Evolutionary conservation across 2,888 invertebrate species (phyloP).

Genomic region (Petrolisthes cinctipes): DNA sequence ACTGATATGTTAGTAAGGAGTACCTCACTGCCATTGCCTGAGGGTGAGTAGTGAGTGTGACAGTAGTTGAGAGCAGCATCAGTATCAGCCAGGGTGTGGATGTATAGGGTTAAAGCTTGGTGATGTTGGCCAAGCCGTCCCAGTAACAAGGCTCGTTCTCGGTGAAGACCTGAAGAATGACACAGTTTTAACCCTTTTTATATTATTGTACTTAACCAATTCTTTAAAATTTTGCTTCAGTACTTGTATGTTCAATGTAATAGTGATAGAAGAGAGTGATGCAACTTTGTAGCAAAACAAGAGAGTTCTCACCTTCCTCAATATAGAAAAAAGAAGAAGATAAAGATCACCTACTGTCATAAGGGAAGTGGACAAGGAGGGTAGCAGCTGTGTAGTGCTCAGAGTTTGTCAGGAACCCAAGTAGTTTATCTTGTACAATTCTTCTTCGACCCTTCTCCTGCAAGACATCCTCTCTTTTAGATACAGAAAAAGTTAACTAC

Average conservation of each 20-base stretch:
- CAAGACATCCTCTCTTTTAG: neutral
- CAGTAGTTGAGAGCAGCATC: slow-evolving; percentile 88
- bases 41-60: slow-evolving; percentile 70
- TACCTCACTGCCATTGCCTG: slow-evolving; percentile 50
- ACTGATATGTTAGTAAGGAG: neutral
- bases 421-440: slow-evolving; percentile 76
- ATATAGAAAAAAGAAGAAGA: neutral
- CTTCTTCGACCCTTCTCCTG: slow-evolving; percentile 69
- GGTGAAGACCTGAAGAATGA: slow-evolving; percentile 77
- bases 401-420: slow-evolving; percentile 85
- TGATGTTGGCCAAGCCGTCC: slow-evolving; percentile 92
- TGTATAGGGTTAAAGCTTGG: slow-evolving; percentile 91
- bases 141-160: slow-evolving; percentile 94
- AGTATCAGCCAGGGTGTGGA: slow-evolving; percentile 86
- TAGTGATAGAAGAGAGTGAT: too few species aligned
- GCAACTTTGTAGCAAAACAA: neutral
- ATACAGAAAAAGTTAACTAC: neutral
- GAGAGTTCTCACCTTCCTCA: neutral
- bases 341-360: slow-evolving; percentile 71
- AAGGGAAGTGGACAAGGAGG: slow-evolving; percentile 87
- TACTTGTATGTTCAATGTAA: neutral
- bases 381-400: slow-evolving; percentile 86
- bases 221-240: too few species aligned
- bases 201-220: too few species aligned
- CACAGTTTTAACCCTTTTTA: neutral